These are phyloP conservation scores for sheep (Ovis aries) DNA, from an alignment of 2,113 vertebrate genomes.

Conservation along the genomic window ARS-UI_Ramb_v3.0 NC_056054.1:238935501-238936000, in stretches of 20 bases:
- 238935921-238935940: constrained; percentile 73
- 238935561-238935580: not conserved
- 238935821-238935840: constrained; percentile 32
- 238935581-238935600: not conserved
- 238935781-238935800: not conserved
- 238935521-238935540: constrained; percentile 3
- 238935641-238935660: not conserved
- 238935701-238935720: not conserved
- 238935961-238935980: constrained; percentile 77
- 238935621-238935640: not conserved
- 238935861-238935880: constrained; percentile 59
- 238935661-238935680: not conserved
- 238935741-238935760: not conserved
- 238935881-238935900: constrained; percentile 56
- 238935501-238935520: not conserved
- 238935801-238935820: not conserved
- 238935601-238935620: not conserved
- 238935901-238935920: constrained; percentile 60
- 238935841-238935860: constrained; percentile 35
- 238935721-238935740: not conserved
- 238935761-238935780: not conserved
- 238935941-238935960: constrained; percentile 88
- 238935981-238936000: constrained; percentile 45
- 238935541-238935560: not conserved
- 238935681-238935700: not conserved